Evolutionary conservation across 2,888 invertebrate species (phyloP).

Genomic region (Temnothorax rugatulus): DNA sequence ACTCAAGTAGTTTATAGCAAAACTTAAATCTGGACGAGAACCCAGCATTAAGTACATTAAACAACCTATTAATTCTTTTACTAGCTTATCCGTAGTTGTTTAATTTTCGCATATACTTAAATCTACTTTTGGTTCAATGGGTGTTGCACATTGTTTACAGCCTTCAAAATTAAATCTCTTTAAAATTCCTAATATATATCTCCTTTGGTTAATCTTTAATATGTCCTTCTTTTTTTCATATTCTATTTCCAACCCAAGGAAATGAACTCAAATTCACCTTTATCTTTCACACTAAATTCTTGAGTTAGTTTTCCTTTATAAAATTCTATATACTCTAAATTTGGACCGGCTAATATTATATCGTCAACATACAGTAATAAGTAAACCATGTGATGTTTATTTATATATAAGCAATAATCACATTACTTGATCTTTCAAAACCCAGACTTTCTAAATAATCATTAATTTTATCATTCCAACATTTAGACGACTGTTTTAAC

Average conservation of each 20-base stretch:
- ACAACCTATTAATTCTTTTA: too few relatives aligned
- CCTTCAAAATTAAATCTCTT: too few relatives aligned
- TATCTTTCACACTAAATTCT: background rate
- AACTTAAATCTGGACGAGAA: slow-evolving; percentile 45
- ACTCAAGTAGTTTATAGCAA: slow-evolving; percentile 40
- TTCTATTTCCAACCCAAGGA: background rate
- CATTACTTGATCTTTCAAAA: background rate
- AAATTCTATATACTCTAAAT: background rate
- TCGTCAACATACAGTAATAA: background rate
- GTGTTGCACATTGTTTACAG: too few relatives aligned
- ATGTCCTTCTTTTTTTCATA: background rate
- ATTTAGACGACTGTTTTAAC: slow-evolving; percentile 50
- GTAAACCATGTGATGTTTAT: background rate
- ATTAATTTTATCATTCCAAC: slow-evolving; percentile 39
- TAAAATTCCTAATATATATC: too few relatives aligned
- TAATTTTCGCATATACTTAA: too few relatives aligned
- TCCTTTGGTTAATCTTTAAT: too few relatives aligned
- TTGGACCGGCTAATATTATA: background rate
- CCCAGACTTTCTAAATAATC: background rate
- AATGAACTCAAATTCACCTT: background rate
- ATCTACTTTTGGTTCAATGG: background rate
- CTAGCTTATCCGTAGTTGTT: background rate
- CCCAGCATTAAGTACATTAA: slow-evolving; percentile 55
- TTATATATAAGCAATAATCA: slow-evolving; percentile 11
- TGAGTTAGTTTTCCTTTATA: background rate